A percentile compares a stretch with the other conserved stretches of the same genome.
Evolutionary conservation across 1,140 invertebrate genomes (phyloP).

Genomic region (Macrobrachium rosenbergii): DNA sequence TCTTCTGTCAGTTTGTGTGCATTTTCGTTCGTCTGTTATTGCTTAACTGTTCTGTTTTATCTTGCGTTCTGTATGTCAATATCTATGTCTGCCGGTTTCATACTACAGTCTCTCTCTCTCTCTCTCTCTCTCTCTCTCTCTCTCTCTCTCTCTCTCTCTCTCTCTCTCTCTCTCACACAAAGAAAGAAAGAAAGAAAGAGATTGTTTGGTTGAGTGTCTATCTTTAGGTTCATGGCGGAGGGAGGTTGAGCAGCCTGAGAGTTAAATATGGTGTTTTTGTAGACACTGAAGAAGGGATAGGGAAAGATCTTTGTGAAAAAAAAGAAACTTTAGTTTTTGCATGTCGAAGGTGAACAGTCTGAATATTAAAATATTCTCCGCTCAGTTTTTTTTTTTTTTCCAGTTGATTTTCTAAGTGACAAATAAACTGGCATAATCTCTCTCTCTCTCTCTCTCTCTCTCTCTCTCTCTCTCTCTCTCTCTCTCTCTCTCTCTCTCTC

Average conservation of each 20-base stretch:
- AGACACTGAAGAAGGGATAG: too few species aligned
- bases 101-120: neutral
- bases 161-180: neutral
- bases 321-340: too few species aligned
- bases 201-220: neutral
- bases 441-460: constrained; percentile 39
- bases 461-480: constrained; percentile 35
- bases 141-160: neutral
- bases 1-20: neutral
- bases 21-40: neutral
- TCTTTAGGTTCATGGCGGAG: neutral
- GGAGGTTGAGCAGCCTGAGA: neutral
- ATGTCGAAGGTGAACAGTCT: too few species aligned
- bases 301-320: too few species aligned
- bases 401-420: too few species aligned
- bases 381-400: too few species aligned
- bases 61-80: too few species aligned
- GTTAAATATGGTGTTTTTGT: too few species aligned
- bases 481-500: constrained; percentile 1
- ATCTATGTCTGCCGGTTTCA: too few species aligned
- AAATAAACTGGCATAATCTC: neutral
- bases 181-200: constrained; percentile 17
- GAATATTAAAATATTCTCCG: too few species aligned
- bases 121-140: neutral
- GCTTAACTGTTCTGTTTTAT: neutral